Evolutionary conservation across 2,113 vertebrate species (phyloP).

Genomic region (Platysternon megacephalum): DNA sequence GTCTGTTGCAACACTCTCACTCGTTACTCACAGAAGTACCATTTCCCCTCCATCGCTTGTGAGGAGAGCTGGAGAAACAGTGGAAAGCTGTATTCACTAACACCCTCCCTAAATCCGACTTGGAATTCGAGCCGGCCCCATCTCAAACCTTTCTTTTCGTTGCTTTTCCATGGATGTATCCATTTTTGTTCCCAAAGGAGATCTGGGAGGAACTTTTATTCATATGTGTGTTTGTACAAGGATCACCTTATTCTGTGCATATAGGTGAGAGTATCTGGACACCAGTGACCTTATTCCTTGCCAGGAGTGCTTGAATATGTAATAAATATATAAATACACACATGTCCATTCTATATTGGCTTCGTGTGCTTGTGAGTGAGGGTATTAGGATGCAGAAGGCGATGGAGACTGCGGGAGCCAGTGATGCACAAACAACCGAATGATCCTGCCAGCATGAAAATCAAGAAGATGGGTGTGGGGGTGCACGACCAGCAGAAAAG

Average conservation of each 20-base stretch:
- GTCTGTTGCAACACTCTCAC: slow-evolving; percentile 6
- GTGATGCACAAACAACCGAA: not conserved
- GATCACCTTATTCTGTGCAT: not conserved
- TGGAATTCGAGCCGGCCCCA: not conserved
- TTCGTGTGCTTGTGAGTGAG: not conserved
- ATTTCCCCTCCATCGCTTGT: slow-evolving; percentile 33
- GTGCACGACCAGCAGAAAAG: not conserved
- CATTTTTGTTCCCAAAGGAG: not conserved
- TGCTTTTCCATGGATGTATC: not conserved
- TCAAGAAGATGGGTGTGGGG: not conserved
- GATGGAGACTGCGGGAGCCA: slow-evolving; percentile 10
- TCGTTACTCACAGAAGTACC: slow-evolving; percentile 26
- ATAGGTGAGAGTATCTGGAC: not conserved
- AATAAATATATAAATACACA: not conserved
- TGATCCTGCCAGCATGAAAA: not conserved
- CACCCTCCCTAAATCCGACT: slow-evolving; percentile 23
- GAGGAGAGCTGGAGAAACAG: slow-evolving; percentile 21
- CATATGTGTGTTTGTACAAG: not conserved
- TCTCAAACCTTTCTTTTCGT: not conserved
- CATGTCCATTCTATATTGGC: not conserved
- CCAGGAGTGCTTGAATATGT: not conserved
- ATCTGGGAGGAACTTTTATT: not conserved
- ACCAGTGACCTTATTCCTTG: not conserved
- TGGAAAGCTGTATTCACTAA: slow-evolving; percentile 30
- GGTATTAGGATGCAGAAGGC: not conserved